These are phyloP conservation scores for Gorsachius goisagi DNA, from an alignment of 2,113 vertebrate species.

Conservation along the genomic window DNA sequence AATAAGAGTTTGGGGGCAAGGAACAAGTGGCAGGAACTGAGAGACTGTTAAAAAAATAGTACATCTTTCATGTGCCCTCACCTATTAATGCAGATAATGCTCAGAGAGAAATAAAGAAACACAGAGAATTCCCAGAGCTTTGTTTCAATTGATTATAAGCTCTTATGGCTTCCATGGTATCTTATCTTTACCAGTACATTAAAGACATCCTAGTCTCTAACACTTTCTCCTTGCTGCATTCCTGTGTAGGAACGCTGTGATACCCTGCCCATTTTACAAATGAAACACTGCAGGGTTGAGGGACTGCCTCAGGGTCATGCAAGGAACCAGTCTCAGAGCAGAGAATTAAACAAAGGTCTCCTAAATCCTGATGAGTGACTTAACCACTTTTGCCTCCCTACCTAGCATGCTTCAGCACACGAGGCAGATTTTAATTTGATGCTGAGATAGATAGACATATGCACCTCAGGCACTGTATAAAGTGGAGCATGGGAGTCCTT, in stretches of 20 bases:
- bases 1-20: background rate
- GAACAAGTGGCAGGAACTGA: background rate
- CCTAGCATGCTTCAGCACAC: background rate
- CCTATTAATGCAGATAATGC: background rate
- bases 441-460: background rate
- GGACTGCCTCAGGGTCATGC: background rate
- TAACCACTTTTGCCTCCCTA: background rate
- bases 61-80: background rate
- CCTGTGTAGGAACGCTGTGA: background rate
- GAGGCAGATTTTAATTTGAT: background rate
- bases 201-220: constrained; percentile 14
- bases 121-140: background rate
- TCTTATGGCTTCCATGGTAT: background rate
- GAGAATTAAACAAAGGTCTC: background rate
- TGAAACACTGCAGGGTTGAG: constrained; percentile 52
- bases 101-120: background rate
- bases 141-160: constrained; percentile 1
- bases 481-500: background rate
- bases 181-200: constrained; percentile 36
- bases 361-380: background rate
- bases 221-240: constrained; percentile 46
- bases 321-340: background rate
- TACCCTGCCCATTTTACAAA: constrained; percentile 27
- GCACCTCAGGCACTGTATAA: background rate
- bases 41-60: background rate